These are phyloP conservation scores for Chaetophractus vellerosus DNA, from an alignment of 2,797 vertebrate species.

Conservation along the genomic window DNA sequence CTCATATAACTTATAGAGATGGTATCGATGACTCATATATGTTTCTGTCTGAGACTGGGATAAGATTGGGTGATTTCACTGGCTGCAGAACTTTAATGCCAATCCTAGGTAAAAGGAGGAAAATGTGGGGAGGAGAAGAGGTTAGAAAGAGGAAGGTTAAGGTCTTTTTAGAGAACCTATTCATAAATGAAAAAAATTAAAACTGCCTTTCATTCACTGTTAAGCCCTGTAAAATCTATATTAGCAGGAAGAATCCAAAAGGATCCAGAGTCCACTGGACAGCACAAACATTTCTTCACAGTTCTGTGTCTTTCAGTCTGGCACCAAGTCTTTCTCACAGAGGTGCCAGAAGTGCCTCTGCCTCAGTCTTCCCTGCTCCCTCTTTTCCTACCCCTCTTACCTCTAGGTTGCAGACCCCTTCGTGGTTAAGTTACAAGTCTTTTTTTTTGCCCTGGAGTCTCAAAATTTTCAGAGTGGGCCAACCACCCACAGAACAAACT, in stretches of 20 bases:
- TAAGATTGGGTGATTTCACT: background rate
- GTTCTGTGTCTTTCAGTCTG: background rate
- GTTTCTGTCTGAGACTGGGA: background rate
- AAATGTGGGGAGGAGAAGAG: too few relatives aligned
- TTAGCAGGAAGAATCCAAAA: background rate
- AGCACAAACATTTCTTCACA: background rate
- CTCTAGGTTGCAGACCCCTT: background rate
- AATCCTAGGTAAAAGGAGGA: background rate
- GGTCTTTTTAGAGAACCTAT: background rate
- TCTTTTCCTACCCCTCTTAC: background rate
- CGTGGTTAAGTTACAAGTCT: background rate
- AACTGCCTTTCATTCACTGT: background rate
- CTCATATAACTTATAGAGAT: too few relatives aligned
- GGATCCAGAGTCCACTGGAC: background rate
- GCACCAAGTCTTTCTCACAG: background rate
- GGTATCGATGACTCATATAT: background rate
- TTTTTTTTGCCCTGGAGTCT: background rate
- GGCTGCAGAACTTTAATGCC: background rate
- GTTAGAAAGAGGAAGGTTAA: background rate
- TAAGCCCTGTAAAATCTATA: background rate
- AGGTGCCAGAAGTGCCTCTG: background rate
- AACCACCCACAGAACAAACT: background rate
- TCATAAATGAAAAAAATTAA: background rate
- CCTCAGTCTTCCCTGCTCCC: background rate
- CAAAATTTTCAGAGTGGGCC: background rate